Evolutionary conservation across 2,797 vertebrate species (phyloP).

Genomic region (Clarias platycephalus): DNA sequence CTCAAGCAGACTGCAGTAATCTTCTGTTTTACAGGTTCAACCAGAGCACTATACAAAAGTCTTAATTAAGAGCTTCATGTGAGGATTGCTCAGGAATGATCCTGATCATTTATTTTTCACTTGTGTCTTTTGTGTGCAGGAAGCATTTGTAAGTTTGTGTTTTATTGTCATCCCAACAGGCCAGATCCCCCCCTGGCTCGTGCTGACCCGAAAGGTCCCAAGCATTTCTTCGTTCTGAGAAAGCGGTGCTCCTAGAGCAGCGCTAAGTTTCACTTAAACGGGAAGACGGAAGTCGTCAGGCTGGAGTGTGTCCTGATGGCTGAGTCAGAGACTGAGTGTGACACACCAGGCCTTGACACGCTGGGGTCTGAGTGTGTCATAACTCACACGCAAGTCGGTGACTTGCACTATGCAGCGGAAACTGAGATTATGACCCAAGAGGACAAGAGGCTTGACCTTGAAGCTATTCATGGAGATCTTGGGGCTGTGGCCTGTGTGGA

Average conservation of each 20-base stretch:
- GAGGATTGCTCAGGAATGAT: background rate
- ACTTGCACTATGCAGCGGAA: constrained; percentile 81
- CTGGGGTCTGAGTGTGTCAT: constrained; percentile 87
- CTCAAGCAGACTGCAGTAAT: background rate
- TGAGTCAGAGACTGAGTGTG: constrained; percentile 86
- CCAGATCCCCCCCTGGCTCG: constrained; percentile 41
- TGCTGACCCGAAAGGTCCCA: background rate
- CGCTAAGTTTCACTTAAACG: constrained; percentile 62
- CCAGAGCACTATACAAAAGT: background rate
- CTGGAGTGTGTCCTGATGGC: constrained; percentile 85
- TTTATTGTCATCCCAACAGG: constrained; percentile 42
- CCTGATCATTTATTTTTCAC: background rate
- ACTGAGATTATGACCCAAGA: constrained; percentile 81
- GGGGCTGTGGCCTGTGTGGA: constrained; percentile 77
- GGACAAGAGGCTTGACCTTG: constrained; percentile 78
- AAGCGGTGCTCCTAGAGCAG: constrained; percentile 53
- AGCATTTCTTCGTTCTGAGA: constrained; percentile 35
- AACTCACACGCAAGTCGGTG: constrained; percentile 81
- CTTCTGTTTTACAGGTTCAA: background rate
- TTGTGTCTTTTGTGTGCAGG: background rate
- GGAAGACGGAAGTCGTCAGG: constrained; percentile 80
- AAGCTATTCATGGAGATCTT: constrained; percentile 76
- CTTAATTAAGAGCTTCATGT: background rate
- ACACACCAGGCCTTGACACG: constrained; percentile 83
- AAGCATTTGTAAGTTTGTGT: background rate